phyloP scores from a whole-genome alignment of 2,888 invertebrate species.

The Megaustenia siamemsis region DNA sequence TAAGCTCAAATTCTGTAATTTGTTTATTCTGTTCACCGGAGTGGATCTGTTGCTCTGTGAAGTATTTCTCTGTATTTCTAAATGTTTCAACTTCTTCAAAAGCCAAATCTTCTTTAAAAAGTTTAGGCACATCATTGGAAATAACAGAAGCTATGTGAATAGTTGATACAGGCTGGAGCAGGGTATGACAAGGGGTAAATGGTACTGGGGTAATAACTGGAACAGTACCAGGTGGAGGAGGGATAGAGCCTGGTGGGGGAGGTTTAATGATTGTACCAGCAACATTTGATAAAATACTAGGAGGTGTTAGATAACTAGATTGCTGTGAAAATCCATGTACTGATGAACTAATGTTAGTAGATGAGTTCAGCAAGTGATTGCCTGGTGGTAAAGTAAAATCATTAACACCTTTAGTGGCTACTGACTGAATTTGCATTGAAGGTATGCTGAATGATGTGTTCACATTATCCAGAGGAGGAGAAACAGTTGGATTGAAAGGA shows the following conservation, averaged over 20 bases:
- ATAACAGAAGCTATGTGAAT: constrained; percentile 44
- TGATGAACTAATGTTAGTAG: constrained; percentile 27
- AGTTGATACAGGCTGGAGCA: background rate
- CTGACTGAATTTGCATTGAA: constrained; percentile 11
- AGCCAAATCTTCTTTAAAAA: constrained; percentile 42
- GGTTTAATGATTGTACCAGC: constrained; percentile 35
- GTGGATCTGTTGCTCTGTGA: constrained; percentile 36
- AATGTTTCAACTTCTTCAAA: constrained; percentile 51
- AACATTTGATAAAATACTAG: constrained; percentile 32
- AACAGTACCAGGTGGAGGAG: constrained; percentile 44
- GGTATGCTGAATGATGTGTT: constrained; percentile 20
- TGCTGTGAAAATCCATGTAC: constrained; percentile 16
- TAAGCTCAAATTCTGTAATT: constrained; percentile 39
- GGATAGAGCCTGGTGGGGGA: constrained; percentile 52
- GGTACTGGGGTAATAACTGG: constrained; percentile 39
- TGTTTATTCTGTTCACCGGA: constrained; percentile 41
- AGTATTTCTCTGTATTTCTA: constrained; percentile 44
- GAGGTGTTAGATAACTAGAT: constrained; percentile 33
- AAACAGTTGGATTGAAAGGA: constrained; percentile 20
- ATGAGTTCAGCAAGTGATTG: constrained; percentile 27
- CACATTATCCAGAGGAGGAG: constrained; percentile 31
- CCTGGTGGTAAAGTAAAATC: constrained; percentile 49
- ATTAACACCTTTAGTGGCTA: background rate
- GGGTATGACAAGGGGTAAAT: background rate
- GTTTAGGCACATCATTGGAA: constrained; percentile 46